phyloP scores from a whole-genome alignment of 2,113 vertebrate genomes.

The Phoxinus phoxinus region DNA sequence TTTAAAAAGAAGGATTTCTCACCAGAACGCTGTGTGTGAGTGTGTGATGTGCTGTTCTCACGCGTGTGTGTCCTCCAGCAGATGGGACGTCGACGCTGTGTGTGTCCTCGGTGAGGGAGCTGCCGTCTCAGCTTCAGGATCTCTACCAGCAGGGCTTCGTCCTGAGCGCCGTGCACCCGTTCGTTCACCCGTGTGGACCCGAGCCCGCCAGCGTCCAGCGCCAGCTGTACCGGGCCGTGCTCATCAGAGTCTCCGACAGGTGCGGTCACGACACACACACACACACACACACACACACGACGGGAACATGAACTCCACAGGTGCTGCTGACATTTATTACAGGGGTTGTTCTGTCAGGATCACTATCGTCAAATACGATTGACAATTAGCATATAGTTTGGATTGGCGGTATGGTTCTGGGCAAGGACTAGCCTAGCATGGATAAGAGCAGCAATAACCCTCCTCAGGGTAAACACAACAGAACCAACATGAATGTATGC shows the following conservation, averaged over 20 bases:
- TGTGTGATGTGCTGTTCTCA: background rate
- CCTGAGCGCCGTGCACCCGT: slow-evolving; percentile 90
- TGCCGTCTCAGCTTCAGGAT: slow-evolving; percentile 90
- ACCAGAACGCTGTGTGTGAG: background rate
- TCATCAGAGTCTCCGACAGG: slow-evolving; percentile 91
- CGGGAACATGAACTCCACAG: background rate
- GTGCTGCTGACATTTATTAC: slow-evolving; percentile 17
- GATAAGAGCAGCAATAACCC: too few species aligned
- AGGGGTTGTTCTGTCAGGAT: background rate
- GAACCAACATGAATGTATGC: too few species aligned
- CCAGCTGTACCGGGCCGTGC: slow-evolving; percentile 92
- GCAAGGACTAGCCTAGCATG: too few species aligned
- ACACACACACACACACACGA: too few species aligned
- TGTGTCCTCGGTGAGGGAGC: slow-evolving; percentile 87
- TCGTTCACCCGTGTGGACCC: slow-evolving; percentile 87
- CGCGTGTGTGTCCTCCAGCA: slow-evolving; percentile 61
- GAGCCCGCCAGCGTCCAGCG: slow-evolving; percentile 84
- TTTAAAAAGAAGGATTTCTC: too few species aligned
- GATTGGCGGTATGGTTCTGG: too few species aligned
- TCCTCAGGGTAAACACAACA: too few species aligned
- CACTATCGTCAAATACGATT: too few species aligned
- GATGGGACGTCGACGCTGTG: slow-evolving; percentile 88
- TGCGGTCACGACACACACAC: slow-evolving; percentile 64
- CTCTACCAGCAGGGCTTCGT: slow-evolving; percentile 93
- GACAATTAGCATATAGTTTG: too few species aligned